Conservation (phyloP, 2,888 invertebrate species). For the Eristalis pertinax region DNA sequence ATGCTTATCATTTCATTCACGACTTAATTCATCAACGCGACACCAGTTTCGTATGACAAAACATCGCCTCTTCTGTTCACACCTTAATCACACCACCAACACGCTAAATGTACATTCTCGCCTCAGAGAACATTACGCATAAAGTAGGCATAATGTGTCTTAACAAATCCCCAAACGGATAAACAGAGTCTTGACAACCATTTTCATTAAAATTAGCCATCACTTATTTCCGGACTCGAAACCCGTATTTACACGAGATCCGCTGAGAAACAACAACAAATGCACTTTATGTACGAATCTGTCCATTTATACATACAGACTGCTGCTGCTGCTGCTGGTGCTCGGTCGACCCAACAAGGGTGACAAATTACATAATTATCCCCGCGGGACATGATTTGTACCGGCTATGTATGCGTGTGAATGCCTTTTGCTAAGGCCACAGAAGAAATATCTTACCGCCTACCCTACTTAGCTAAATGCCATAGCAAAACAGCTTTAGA, state of each 20-base stretch:
- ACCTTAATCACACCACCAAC: constrained; percentile 47
- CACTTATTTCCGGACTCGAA: not conserved
- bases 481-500: constrained; percentile 71
- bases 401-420: constrained; percentile 10
- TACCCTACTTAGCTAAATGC: constrained; percentile 56
- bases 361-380: constrained; percentile 72
- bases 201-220: constrained; percentile 61
- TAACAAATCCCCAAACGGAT: constrained; percentile 61
- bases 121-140: constrained; percentile 42
- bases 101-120: constrained; percentile 16
- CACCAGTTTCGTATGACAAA: constrained; percentile 23
- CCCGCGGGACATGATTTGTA: constrained; percentile 67
- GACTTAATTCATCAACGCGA: not conserved
- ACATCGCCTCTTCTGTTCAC: constrained; percentile 18
- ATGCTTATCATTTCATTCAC: not conserved
- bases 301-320: not conserved
- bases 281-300: not conserved
- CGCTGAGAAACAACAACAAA: constrained; percentile 29
- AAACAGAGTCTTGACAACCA: constrained; percentile 64
- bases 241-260: constrained; percentile 51
- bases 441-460: constrained; percentile 24
- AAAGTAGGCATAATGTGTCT: constrained; percentile 64
- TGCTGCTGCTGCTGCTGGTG: constrained; percentile 9
- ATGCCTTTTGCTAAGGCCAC: constrained; percentile 28
- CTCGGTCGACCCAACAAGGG: constrained; percentile 48